Conservation (phyloP, 2,888 invertebrate species). For the Enoplolaimus lenunculus region DNA sequence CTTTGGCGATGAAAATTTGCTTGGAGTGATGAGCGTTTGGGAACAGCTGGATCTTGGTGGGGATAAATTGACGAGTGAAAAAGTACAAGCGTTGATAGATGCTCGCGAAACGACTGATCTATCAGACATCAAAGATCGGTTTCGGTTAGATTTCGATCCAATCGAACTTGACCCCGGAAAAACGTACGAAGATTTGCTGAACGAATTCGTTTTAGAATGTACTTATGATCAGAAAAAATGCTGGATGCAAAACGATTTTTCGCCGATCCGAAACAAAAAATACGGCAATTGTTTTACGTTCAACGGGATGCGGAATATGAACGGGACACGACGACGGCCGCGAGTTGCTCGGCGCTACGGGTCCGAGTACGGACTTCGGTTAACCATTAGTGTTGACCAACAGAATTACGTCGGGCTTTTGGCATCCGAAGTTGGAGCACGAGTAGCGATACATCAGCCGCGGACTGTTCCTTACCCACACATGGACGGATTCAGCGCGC, state of each 20-base stretch:
- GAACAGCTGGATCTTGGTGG: too few species aligned
- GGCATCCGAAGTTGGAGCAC: constrained; percentile 29
- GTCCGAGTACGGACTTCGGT: constrained; percentile 26
- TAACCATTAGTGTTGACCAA: constrained; percentile 30
- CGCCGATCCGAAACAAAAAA: constrained; percentile 17
- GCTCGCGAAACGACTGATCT: too few species aligned
- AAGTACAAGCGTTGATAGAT: too few species aligned
- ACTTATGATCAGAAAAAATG: constrained; percentile 17
- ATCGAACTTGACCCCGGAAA: too few species aligned
- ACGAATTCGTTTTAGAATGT: constrained; percentile 18
- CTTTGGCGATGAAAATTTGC: too few species aligned
- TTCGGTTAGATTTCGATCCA: too few species aligned
- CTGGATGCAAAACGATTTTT: background rate
- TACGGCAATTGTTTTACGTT: constrained; percentile 28
- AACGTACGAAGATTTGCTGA: too few species aligned
- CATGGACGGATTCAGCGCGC: constrained; percentile 29
- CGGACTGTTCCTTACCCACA: constrained; percentile 29
- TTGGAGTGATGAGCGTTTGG: too few species aligned
- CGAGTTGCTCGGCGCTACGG: constrained; percentile 9
- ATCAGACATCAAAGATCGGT: too few species aligned
- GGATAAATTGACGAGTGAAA: too few species aligned
- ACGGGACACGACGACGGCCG: background rate
- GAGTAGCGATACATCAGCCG: constrained; percentile 29
- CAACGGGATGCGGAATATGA: constrained; percentile 18
- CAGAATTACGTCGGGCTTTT: constrained; percentile 31